Conservation (phyloP, 2,113 vertebrate genomes). For the Proterorhinus semilunaris region DNA sequence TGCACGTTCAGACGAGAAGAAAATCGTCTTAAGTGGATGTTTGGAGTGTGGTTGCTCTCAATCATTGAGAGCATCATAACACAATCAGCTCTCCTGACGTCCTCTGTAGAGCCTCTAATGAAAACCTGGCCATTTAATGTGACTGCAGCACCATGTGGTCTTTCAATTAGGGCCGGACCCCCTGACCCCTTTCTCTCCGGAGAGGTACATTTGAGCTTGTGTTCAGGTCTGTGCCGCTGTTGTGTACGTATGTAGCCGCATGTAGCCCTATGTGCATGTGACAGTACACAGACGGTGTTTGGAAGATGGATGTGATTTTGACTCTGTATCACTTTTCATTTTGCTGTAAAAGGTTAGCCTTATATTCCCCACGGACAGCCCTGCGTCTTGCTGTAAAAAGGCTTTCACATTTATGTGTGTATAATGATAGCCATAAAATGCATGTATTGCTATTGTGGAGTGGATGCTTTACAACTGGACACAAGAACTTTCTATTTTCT, state of each 20-base stretch:
- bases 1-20: constrained; percentile 9
- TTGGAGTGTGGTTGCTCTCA: constrained; percentile 27
- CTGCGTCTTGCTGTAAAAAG: neutral
- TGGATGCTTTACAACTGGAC: neutral
- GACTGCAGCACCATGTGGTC: constrained; percentile 62
- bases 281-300: constrained; percentile 64
- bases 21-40: constrained; percentile 14
- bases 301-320: constrained; percentile 57
- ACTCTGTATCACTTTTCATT: constrained; percentile 59
- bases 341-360: constrained; percentile 34
- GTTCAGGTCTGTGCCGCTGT: neutral
- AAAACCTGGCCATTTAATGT: constrained; percentile 58
- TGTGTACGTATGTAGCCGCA: constrained; percentile 34
- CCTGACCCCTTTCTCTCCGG: constrained; percentile 57
- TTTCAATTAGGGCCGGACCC: constrained; percentile 66
- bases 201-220: constrained; percentile 34
- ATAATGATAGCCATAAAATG: neutral
- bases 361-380: constrained; percentile 37
- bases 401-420: neutral
- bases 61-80: constrained; percentile 46
- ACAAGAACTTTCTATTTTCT: neutral
- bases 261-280: constrained; percentile 30
- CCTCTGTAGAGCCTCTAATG: constrained; percentile 34
- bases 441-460: neutral
- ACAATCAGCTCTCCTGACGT: constrained; percentile 22